Evolutionary conservation across 2,888 invertebrate species (phyloP).

Genomic region (Caenorhabditis angaria): DNA sequence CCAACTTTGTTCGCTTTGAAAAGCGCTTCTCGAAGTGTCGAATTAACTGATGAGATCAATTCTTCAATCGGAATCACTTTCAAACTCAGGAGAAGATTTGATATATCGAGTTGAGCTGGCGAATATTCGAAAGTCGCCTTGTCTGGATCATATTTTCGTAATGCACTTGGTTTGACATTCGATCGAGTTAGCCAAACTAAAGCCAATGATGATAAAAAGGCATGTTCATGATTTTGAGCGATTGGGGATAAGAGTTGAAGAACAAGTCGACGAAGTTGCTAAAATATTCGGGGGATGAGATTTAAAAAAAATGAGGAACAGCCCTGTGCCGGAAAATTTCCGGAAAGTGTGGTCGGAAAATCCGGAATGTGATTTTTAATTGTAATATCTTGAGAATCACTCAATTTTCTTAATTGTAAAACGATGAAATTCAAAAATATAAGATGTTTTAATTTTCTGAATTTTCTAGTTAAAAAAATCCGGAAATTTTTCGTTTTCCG

Average conservation of each 20-base stretch:
- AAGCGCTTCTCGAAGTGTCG: slow-evolving; percentile 82
- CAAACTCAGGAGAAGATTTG: slow-evolving; percentile 82
- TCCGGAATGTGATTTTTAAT: no score
- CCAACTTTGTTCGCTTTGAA: slow-evolving; percentile 53
- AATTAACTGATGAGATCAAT: slow-evolving; percentile 81
- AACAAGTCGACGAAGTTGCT: slow-evolving; percentile 82
- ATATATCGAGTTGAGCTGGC: slow-evolving; percentile 79
- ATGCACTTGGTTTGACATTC: slow-evolving; percentile 36
- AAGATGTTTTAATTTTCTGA: background rate
- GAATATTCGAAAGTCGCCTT: slow-evolving; percentile 67
- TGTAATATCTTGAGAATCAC: no score
- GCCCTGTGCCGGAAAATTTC: no score
- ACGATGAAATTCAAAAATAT: no score
- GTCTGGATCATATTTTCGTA: slow-evolving; percentile 43
- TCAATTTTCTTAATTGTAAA: no score
- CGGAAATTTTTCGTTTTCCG: no score
- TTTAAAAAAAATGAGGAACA: background rate
- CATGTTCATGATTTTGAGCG: slow-evolving; percentile 83
- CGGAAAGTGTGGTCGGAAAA: no score
- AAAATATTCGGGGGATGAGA: slow-evolving; percentile 10
- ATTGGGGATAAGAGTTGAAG: slow-evolving; percentile 86
- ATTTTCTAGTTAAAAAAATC: no score
- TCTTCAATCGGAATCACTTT: slow-evolving; percentile 82
- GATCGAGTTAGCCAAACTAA: slow-evolving; percentile 82
- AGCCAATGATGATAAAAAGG: slow-evolving; percentile 84